Conservation (phyloP, 2,797 vertebrate genomes). For the Nannoperca obscura region DNA sequence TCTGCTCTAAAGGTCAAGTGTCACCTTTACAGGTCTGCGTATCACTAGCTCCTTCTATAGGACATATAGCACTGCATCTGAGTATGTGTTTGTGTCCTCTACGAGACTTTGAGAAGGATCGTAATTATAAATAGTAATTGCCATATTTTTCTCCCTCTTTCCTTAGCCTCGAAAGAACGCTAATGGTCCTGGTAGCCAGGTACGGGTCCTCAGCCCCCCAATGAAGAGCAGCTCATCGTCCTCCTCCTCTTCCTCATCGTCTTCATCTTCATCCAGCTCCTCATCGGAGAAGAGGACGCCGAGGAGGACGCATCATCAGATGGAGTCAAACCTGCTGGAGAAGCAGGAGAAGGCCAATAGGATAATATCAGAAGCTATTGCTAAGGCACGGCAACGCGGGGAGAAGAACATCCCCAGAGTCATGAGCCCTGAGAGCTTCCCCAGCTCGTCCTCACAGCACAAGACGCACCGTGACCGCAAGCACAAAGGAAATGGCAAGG, state of each 20-base stretch:
- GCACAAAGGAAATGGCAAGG: constrained; percentile 81
- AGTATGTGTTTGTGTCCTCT: constrained; percentile 7
- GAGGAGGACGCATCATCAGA: constrained; percentile 83
- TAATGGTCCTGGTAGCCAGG: constrained; percentile 92
- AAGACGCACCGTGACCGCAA: constrained; percentile 85
- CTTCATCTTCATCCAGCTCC: constrained; percentile 85
- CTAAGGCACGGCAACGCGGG: constrained; percentile 95
- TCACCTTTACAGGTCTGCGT: constrained; percentile 14
- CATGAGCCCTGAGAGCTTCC: constrained; percentile 98
- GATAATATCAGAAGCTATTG: constrained; percentile 98
- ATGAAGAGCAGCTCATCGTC: constrained; percentile 91
- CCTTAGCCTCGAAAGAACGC: constrained; percentile 95
- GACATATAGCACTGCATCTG: not conserved
- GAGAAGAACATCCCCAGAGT: constrained; percentile 98
- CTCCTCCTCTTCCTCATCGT: constrained; percentile 83
- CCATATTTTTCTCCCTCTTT: constrained; percentile 36
- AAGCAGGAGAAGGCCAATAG: constrained; percentile 99
- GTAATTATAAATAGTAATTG: constrained; percentile 16
- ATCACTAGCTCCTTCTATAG: not conserved
- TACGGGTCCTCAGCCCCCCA: constrained; percentile 93
- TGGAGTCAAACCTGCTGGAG: constrained; percentile 84
- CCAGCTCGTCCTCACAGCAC: constrained; percentile 89
- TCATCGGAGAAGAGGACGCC: constrained; percentile 90
- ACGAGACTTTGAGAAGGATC: not conserved
- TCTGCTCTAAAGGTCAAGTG: constrained; percentile 15